Percentiles rank a stretch among this genome's conserved stretches.
Conservation (phyloP, 2,888 invertebrate genomes). For the Ectobius pallidus region DNA sequence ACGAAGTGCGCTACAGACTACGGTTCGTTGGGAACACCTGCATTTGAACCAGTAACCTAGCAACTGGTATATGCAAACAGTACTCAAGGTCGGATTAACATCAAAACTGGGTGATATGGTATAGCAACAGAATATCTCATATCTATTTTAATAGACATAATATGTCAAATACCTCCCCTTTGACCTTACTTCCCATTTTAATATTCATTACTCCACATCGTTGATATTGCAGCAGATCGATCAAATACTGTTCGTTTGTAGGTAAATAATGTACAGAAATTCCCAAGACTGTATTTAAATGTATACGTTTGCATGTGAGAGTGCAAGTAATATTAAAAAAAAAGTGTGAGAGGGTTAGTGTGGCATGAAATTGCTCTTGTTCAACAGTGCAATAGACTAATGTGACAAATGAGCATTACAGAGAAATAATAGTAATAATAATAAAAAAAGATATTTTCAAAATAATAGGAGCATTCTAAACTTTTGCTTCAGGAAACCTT, state of each 20-base stretch:
- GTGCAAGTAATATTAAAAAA: too few relatives aligned
- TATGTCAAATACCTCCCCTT: too few relatives aligned
- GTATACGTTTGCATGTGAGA: background rate
- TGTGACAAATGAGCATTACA: background rate
- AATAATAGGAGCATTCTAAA: background rate
- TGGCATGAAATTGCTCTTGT: background rate
- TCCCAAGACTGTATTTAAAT: background rate
- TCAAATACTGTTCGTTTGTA: background rate
- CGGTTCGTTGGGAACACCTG: constrained; percentile 19
- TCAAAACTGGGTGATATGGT: background rate
- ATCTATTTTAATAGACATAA: background rate
- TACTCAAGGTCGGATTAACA: constrained; percentile 31
- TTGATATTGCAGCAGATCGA: background rate
- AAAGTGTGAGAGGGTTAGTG: background rate
- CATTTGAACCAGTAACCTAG: constrained; percentile 6
- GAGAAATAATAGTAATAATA: too few relatives aligned
- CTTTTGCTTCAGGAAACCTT: too few relatives aligned
- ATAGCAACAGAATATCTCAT: background rate
- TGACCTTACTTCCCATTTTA: constrained; percentile 19
- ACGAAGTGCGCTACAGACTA: constrained; percentile 2
- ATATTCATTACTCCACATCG: background rate
- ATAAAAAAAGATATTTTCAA: background rate
- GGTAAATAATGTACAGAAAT: background rate
- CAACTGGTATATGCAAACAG: constrained; percentile 6
- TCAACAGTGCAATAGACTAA: background rate